Percentiles rank a stretch among this genome's conserved stretches.
phyloP scores from a whole-genome alignment of 2,888 invertebrate species.

The Ecliptopera silaceata region DNA sequence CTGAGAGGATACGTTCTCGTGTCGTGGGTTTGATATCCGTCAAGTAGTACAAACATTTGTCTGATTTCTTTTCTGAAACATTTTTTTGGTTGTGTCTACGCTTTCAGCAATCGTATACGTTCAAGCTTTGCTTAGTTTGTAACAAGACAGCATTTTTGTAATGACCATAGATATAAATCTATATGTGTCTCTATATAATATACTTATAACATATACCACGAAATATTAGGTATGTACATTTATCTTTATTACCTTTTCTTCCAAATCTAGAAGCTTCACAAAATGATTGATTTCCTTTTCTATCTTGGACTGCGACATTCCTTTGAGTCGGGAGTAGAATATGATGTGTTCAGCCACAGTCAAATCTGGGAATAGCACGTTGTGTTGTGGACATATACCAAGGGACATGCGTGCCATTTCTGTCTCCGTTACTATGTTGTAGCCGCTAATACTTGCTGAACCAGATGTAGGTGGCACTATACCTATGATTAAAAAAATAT shows the following conservation, averaged over 20 bases:
- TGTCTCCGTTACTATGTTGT: constrained; percentile 87
- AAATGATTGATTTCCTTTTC: constrained; percentile 86
- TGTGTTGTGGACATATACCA: constrained; percentile 94
- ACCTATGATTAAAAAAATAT: constrained; percentile 58
- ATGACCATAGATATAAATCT: too few relatives aligned
- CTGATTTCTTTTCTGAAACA: too few relatives aligned
- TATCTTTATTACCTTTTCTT: constrained; percentile 86
- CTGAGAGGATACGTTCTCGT: too few relatives aligned
- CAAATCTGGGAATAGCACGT: constrained; percentile 92
- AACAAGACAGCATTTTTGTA: too few relatives aligned
- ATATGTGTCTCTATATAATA: too few relatives aligned
- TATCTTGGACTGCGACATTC: constrained; percentile 78
- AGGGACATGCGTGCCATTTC: constrained; percentile 87
- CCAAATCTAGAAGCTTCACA: constrained; percentile 85
- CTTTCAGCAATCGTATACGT: too few relatives aligned
- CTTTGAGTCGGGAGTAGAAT: constrained; percentile 91
- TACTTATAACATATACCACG: too few relatives aligned
- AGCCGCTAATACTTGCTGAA: constrained; percentile 88
- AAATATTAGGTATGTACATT: too few relatives aligned
- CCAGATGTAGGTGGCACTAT: constrained; percentile 89
- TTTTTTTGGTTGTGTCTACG: too few relatives aligned
- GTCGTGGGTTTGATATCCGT: too few relatives aligned
- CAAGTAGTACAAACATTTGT: too few relatives aligned
- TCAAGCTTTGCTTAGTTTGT: too few relatives aligned
- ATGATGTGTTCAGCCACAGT: constrained; percentile 93